Evolutionary conservation across 2,113 vertebrate genomes (phyloP), one percentile per base, ranked within the genome.

Genomic region (Ailurus styani): DNA sequence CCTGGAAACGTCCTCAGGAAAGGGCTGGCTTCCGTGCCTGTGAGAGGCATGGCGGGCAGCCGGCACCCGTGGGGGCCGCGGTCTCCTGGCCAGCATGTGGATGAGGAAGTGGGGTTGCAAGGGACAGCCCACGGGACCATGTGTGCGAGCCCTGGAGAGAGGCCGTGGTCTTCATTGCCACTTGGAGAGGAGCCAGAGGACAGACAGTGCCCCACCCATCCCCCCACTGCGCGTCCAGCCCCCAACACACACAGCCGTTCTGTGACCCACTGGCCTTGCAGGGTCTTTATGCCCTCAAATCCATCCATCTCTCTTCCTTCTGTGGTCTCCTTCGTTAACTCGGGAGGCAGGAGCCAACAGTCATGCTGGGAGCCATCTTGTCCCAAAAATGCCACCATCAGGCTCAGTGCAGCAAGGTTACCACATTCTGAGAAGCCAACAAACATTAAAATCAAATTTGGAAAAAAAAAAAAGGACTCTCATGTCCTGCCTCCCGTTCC

Each of bases 101-200:
- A 25, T 18, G 11, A 23, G 29, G 34, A 54, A 2, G 4, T 0
- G 9, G 13, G 45, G 10, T 7, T 2, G 3, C 6, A 6, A 62
- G 1, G 6, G 31, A 1, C 3, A 10, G 70, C 40, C 68, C 70
- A 11, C 12, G 2, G 37, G 15, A 20, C 52, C 37, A 2, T 5
- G 40, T 17, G 18, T 3, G 23, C 55, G 9, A 57, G 47, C 31
- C 3, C 1, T 0, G 13, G 45, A 54, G 4, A 37, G 11, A 37
- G 20, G 29, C 60, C 2, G 6, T 2, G 5, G 62, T 31, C 62
- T 64, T 64, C 62, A 3, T 6, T 12, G 60, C 20, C 18, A 0
- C 10, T 1, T 50, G 18, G 29, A 37, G 60, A 57, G 45, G 34
- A 13, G 15, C 31, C 42, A 14, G 0, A 27, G 37, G 6, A 10